phyloP scores from a whole-genome alignment of 2,113 vertebrate genomes.

The Pseudolaguvia tuberculata region DNA sequence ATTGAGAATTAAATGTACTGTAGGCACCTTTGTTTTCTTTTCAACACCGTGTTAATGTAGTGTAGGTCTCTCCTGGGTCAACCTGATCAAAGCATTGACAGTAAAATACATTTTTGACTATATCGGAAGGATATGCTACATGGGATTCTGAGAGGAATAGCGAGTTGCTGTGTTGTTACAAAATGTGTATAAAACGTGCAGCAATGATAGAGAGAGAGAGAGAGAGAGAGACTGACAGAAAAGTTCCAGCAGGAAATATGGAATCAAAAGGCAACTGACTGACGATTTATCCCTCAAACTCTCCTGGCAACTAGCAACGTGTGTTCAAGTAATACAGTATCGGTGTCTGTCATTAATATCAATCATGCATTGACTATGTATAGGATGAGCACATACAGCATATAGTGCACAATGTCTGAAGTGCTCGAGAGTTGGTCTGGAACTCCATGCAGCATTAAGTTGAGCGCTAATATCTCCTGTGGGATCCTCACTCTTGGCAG shows the following conservation, averaged over 20 bases:
- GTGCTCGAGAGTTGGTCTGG: slow-evolving; percentile 21
- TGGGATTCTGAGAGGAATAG: slow-evolving; percentile 31
- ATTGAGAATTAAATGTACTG: slow-evolving; percentile 13
- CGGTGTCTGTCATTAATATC: slow-evolving; percentile 22
- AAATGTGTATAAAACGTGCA: slow-evolving; percentile 49
- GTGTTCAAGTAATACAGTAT: slow-evolving; percentile 30
- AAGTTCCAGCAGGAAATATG: slow-evolving; percentile 15
- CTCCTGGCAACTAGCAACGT: slow-evolving; percentile 26
- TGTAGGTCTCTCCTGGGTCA: slow-evolving; percentile 24
- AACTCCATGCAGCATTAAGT: slow-evolving; percentile 29
- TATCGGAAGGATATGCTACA: slow-evolving; percentile 37
- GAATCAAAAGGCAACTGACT: slow-evolving; percentile 31
- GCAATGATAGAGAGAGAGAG: slow-evolving; percentile 21
- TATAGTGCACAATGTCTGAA: slow-evolving; percentile 29
- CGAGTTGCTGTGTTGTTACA: slow-evolving; percentile 29
- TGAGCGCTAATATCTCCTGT: slow-evolving; percentile 13
- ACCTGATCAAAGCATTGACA: slow-evolving; percentile 26
- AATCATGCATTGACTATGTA: slow-evolving; percentile 30
- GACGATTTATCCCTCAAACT: slow-evolving; percentile 25
- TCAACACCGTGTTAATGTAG: slow-evolving; percentile 14
- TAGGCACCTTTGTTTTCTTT: slow-evolving; percentile 36
- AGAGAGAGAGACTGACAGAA: slow-evolving; percentile 15
- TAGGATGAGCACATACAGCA: slow-evolving; percentile 24
- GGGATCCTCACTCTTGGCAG: slow-evolving; percentile 58
- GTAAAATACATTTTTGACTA: slow-evolving; percentile 22